Evolutionary conservation across 2,888 invertebrate genomes (phyloP).

Genomic region (Furcula furcula): DNA sequence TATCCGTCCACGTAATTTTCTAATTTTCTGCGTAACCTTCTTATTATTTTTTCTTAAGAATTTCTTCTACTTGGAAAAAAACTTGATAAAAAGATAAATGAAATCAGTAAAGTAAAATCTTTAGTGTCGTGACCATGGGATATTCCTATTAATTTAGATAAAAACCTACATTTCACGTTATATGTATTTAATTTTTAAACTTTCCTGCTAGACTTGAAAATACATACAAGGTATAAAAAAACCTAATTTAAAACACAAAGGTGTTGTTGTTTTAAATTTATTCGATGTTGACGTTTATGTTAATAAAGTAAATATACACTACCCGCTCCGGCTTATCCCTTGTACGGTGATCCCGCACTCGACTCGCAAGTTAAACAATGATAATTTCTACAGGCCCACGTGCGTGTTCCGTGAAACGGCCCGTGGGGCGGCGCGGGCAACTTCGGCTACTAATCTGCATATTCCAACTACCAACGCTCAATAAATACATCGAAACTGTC

Average conservation of each 20-base stretch:
- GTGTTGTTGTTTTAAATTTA: slow-evolving; percentile 17
- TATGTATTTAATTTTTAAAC: too few species aligned
- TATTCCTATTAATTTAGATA: too few species aligned
- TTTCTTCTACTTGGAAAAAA: too few species aligned
- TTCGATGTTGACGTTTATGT: slow-evolving; percentile 35
- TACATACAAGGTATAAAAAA: slow-evolving; percentile 7
- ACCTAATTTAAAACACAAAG: background rate
- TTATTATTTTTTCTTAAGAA: too few species aligned
- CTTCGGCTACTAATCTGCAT: slow-evolving; percentile 73
- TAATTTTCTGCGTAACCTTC: too few species aligned
- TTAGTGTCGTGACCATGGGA: too few species aligned
- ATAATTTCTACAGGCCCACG: slow-evolving; percentile 62
- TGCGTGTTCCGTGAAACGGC: slow-evolving; percentile 54
- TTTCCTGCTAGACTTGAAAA: too few species aligned
- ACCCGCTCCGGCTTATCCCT: slow-evolving; percentile 25
- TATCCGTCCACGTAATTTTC: too few species aligned
- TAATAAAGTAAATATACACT: slow-evolving; percentile 32
- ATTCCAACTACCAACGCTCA: slow-evolving; percentile 53
- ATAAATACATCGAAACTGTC: slow-evolving; percentile 25
- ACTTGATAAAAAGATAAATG: too few species aligned
- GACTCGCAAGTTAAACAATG: slow-evolving; percentile 62
- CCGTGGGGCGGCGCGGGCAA: slow-evolving; percentile 59
- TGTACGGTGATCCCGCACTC: slow-evolving; percentile 28
- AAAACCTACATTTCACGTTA: too few species aligned
- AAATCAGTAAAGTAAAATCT: too few species aligned